Conservation (phyloP, 1,140 invertebrate species). For the Copidosoma floridanum region DNA sequence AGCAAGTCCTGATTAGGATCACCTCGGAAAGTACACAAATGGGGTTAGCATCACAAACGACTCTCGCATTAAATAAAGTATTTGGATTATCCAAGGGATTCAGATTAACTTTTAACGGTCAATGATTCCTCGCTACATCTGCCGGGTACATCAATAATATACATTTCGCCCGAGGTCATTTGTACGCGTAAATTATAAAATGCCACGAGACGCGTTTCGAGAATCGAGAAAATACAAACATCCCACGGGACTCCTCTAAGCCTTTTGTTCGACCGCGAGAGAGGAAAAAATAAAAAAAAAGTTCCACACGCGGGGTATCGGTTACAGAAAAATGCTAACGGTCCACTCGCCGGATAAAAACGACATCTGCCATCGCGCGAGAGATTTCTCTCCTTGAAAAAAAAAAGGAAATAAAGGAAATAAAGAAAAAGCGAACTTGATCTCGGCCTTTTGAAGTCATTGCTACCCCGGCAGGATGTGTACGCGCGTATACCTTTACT, state of each 20-base stretch:
- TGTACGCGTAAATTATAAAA: no score
- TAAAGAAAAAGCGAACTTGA: slow-evolving; percentile 7
- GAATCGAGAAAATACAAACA: no score
- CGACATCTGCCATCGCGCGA: slow-evolving; percentile 14
- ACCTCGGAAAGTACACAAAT: slow-evolving; percentile 13
- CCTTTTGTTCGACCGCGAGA: slow-evolving; percentile 3
- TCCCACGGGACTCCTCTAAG: background rate
- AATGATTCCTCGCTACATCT: background rate
- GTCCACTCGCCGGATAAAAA: background rate
- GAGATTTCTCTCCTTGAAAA: background rate
- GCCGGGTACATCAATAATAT: no score
- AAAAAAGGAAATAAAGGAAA: background rate
- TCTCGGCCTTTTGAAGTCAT: slow-evolving; percentile 13
- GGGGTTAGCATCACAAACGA: no score
- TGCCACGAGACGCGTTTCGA: no score
- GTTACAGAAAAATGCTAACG: slow-evolving; percentile 18
- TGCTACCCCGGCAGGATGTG: no score
- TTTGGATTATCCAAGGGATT: slow-evolving; percentile 18
- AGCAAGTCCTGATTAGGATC: slow-evolving; percentile 15
- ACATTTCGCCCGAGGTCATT: no score
- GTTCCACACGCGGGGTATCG: background rate
- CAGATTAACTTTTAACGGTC: slow-evolving; percentile 24
- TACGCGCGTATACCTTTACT: background rate
- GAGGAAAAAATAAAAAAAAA: background rate
- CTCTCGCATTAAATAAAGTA: no score